phyloP scores from a whole-genome alignment of 2,113 vertebrate genomes.

The Psophia crepitans region DNA sequence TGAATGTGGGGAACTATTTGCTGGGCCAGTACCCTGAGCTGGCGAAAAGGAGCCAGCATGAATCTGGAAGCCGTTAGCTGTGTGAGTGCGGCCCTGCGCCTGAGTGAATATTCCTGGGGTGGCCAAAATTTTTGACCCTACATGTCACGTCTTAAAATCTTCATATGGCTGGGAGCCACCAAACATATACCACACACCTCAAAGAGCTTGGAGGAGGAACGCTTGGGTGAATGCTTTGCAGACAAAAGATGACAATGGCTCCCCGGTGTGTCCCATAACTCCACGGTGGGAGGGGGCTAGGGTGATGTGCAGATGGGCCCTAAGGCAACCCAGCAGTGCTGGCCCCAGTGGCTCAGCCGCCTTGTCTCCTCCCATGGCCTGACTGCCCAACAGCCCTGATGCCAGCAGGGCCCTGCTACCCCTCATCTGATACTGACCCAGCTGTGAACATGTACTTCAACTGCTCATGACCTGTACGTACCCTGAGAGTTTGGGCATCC shows the following conservation, averaged over 20 bases:
- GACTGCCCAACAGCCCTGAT: background rate
- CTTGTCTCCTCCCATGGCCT: background rate
- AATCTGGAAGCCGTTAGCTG: background rate
- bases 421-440: background rate
- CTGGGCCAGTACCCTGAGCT: background rate
- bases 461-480: accelerated
- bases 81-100: background rate
- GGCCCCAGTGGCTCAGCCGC: background rate
- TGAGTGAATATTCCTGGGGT: background rate
- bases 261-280: background rate
- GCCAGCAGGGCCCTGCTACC: background rate
- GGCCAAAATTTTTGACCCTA: background rate
- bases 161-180: background rate
- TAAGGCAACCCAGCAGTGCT: background rate
- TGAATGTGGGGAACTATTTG: background rate
- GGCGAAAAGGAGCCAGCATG: background rate
- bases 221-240: background rate
- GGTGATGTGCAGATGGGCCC: background rate
- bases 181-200: background rate
- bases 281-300: background rate
- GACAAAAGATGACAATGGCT: background rate
- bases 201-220: background rate
- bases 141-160: background rate
- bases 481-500: background rate
- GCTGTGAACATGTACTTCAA: background rate